Percentiles rank a stretch among this genome's conserved stretches.
These are phyloP conservation scores for Coronaproctus castanopsis DNA, from an alignment of 2,888 invertebrate species.

Conservation along the genomic window DNA sequence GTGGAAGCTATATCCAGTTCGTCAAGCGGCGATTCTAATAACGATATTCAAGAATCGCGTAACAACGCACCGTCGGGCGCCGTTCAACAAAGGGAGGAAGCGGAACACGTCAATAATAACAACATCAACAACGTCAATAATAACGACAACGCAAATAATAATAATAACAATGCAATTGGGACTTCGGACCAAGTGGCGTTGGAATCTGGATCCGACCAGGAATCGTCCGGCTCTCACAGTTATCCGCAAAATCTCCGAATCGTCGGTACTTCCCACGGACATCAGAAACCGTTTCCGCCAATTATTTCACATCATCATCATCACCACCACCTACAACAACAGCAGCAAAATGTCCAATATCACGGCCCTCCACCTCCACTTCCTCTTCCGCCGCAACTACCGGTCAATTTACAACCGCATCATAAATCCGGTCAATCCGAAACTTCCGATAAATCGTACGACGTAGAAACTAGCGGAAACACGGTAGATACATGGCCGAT, in stretches of 20 bases:
- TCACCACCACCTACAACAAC: slow-evolving; percentile 9
- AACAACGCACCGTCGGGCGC: slow-evolving; percentile 2
- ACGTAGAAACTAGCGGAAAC: slow-evolving; percentile 16
- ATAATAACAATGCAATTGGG: not conserved
- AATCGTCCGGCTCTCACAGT: slow-evolving; percentile 16
- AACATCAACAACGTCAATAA: too few relatives aligned
- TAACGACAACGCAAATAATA: too few relatives aligned
- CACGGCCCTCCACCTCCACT: slow-evolving; percentile 12
- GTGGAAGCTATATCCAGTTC: slow-evolving; percentile 18
- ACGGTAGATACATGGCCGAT: slow-evolving; percentile 54
- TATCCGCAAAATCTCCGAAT: slow-evolving; percentile 12
- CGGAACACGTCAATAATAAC: slow-evolving; percentile 26
- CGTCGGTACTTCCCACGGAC: slow-evolving; percentile 14
- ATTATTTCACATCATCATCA: slow-evolving; percentile 4
- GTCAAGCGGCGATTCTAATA: slow-evolving; percentile 11
- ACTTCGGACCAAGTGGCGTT: slow-evolving; percentile 18
- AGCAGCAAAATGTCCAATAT: slow-evolving; percentile 17
- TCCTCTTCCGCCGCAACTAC: slow-evolving; percentile 38
- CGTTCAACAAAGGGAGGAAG: slow-evolving; percentile 24
- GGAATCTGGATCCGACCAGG: slow-evolving; percentile 18
- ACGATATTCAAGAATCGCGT: slow-evolving; percentile 5
- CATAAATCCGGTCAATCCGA: slow-evolving; percentile 32
- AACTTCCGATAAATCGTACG: slow-evolving; percentile 34
- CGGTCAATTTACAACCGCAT: slow-evolving; percentile 31
- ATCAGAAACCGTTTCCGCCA: slow-evolving; percentile 16